A percentile compares a stretch with the other conserved stretches of the same genome.
These are phyloP conservation scores for Mohoua ochrocephala DNA, from an alignment of 2,113 vertebrate genomes.

Conservation along the genomic window DNA sequence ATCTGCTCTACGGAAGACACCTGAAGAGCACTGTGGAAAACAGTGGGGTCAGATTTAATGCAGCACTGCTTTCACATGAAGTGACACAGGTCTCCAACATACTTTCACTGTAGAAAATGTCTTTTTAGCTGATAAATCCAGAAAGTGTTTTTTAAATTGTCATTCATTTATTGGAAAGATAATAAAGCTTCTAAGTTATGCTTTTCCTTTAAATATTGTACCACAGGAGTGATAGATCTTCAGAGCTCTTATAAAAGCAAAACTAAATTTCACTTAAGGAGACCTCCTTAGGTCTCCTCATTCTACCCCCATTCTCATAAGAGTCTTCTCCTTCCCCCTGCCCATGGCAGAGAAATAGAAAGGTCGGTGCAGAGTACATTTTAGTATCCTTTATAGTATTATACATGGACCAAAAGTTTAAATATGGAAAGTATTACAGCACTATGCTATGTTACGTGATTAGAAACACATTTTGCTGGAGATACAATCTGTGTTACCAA, in stretches of 20 bases:
- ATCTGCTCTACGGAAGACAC: background rate
- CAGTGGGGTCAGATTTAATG: background rate
- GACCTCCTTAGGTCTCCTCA: background rate
- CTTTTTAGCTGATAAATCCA: background rate
- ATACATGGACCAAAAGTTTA: constrained; percentile 13
- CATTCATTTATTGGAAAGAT: background rate
- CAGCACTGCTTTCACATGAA: background rate
- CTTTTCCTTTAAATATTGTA: background rate
- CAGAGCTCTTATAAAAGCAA: background rate
- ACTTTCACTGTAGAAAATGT: background rate
- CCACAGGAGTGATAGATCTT: background rate
- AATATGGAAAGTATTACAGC: constrained; percentile 75
- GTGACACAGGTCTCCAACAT: background rate
- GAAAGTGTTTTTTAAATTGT: background rate
- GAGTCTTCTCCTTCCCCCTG: background rate
- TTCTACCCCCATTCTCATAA: background rate
- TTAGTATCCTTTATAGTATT: background rate
- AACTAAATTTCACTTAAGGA: background rate
- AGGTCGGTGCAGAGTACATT: background rate
- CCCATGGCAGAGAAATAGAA: background rate
- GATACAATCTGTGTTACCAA: constrained; percentile 71
- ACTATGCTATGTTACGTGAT: constrained; percentile 63
- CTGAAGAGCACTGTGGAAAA: background rate
- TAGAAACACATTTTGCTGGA: constrained; percentile 71
- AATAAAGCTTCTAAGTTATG: background rate